Base-by-base conservation (phyloP, 2,797 vertebrate genomes). In the Alca torda region DNA sequence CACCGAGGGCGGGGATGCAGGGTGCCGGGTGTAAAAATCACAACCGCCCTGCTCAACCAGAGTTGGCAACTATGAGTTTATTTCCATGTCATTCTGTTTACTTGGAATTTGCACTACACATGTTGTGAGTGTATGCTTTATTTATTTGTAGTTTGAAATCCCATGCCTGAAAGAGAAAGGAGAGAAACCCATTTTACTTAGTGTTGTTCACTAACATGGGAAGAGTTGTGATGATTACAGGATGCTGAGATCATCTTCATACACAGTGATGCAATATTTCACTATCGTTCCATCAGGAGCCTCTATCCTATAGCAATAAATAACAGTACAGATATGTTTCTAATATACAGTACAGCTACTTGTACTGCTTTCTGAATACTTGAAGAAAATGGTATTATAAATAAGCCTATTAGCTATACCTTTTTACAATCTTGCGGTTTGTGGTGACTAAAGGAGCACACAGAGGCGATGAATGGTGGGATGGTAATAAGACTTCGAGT, bases 41-140 rank as follows among this genome's bases (percentile, higher is more conserved):
- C 26, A 43, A 56, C 79, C 16, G 94, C 90, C 89, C 83, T 30
- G 83, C 74, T 26, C 33, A 80, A 95, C 91, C 80, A 39, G 67
- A 51, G 89, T 97, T 97, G 97, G 98, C 98, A 95, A 94, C 95
- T 97, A 92, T 84, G 89, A 85, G 81, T 90, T 97, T 94, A 86
- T 97, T 95, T 97, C 95, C 94, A n/a, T 93, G 97, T 98, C 97
- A 97, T 96, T 97, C 97, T 98, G 98, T 99, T 98, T 98, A 98
- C 98, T 97, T 98, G 94, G 97, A 91, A 95, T 97, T 98, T 98
- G 97, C 97, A 98, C 98, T 98, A 96, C 97, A 98, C 93, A 63
- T 41, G 82, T 94, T 93, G 95, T 97, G 97, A 97, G 97, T 98
- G 96, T 98, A 90, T 69, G 96, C 96, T 98, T 97, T 98, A 98